Evolutionary conservation across 2,113 vertebrate species (phyloP).

Genomic region (Numida meleagris): DNA sequence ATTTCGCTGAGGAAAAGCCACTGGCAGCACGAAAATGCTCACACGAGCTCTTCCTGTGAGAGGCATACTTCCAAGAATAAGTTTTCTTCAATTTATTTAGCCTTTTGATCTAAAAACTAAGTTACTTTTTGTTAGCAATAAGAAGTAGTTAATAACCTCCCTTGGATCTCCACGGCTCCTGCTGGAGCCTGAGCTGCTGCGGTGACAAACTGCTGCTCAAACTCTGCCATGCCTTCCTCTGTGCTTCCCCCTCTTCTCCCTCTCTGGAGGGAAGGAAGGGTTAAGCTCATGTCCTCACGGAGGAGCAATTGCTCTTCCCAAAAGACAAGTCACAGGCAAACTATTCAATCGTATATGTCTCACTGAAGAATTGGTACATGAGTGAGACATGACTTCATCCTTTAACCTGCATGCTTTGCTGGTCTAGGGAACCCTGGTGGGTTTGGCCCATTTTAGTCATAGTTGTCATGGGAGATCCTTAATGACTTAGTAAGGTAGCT

Average conservation of each 20-base stretch:
- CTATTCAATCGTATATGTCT: conserved; percentile 56
- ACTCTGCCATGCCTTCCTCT: background rate
- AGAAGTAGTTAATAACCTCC: background rate
- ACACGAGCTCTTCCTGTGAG: background rate
- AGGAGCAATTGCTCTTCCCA: conserved; percentile 30
- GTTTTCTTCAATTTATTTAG: background rate
- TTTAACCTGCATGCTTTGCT: conserved; percentile 51
- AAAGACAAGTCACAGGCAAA: conserved; percentile 58
- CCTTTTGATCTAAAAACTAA: background rate
- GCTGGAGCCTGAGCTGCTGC: background rate
- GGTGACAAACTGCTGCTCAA: background rate
- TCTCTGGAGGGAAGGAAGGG: background rate
- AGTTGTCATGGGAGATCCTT: conserved; percentile 62
- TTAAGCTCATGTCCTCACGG: background rate
- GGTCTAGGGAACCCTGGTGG: conserved; percentile 60
- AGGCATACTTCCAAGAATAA: background rate
- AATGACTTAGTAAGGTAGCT: conserved; percentile 66
- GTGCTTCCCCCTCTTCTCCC: background rate
- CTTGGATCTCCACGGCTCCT: background rate
- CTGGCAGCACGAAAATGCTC: background rate
- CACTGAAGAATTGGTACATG: conserved; percentile 50
- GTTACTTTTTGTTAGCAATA: background rate
- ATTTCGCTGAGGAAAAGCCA: background rate
- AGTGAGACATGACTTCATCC: conserved; percentile 74
- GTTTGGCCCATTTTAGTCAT: conserved; percentile 63